Conservation (phyloP, 2,888 invertebrate species). For the Lasius platythorax region DNA sequence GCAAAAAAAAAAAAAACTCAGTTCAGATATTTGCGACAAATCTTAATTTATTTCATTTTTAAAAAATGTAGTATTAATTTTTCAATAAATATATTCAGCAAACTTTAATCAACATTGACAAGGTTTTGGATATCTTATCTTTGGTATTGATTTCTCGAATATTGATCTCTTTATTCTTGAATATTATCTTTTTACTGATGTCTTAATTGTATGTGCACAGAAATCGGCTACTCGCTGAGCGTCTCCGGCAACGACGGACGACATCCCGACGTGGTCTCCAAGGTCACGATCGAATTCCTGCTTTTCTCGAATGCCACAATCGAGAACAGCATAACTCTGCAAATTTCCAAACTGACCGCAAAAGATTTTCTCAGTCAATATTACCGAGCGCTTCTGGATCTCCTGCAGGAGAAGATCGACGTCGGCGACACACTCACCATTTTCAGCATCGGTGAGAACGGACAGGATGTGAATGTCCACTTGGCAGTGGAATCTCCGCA, state of each 20-base stretch:
- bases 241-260: conserved; percentile 96
- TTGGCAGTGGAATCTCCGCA: conserved; percentile 89
- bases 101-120: background rate
- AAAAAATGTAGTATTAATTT: background rate
- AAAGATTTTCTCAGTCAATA: conserved; percentile 92
- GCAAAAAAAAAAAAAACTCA: conserved; percentile 60
- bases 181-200: conserved; percentile 4
- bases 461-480: conserved; percentile 90
- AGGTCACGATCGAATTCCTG: conserved; percentile 93
- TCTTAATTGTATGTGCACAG: conserved; percentile 64
- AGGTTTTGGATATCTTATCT: background rate
- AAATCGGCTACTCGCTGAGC: conserved; percentile 92
- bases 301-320: conserved; percentile 93
- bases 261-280: conserved; percentile 95
- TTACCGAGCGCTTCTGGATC: conserved; percentile 91
- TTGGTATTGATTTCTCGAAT: background rate
- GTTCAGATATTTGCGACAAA: conserved; percentile 58
- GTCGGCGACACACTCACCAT: conserved; percentile 89
- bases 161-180: background rate
- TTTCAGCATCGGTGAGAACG: conserved; percentile 91
- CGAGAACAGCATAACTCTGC: conserved; percentile 93
- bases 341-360: conserved; percentile 91
- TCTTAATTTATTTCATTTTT: background rate
- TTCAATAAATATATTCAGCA: background rate
- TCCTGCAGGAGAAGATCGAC: conserved; percentile 90